Conservation (phyloP, 2,888 invertebrate species). For the Folsomia candida region DNA sequence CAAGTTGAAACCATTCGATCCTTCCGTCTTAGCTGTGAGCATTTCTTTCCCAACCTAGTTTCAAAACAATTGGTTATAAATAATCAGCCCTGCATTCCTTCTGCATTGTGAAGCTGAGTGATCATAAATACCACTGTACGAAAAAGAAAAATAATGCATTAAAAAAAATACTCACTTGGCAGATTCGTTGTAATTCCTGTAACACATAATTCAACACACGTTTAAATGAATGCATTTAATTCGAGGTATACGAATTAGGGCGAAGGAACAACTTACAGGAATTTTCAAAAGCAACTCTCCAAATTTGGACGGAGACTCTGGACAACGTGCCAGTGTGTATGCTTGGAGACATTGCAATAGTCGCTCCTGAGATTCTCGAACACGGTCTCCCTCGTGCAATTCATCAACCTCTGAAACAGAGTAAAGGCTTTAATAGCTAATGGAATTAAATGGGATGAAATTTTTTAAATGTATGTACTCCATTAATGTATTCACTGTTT, state of each 20-base stretch:
- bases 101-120: no score
- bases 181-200: constrained; percentile 89
- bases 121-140: no score
- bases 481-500: constrained; percentile 2
- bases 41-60: constrained; percentile 85
- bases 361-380: constrained; percentile 89
- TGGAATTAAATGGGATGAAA: background rate
- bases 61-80: background rate
- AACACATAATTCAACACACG: no score
- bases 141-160: background rate
- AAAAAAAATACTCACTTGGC: constrained; percentile 66
- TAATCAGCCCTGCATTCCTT: background rate
- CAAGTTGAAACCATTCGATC: constrained; percentile 85
- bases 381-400: constrained; percentile 87
- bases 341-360: constrained; percentile 87
- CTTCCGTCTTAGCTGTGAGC: constrained; percentile 79
- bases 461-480: no score
- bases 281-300: constrained; percentile 88
- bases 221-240: no score
- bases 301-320: constrained; percentile 89
- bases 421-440: background rate
- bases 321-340: constrained; percentile 87
- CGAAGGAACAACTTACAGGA: no score
- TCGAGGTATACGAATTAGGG: no score
- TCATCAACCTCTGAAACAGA: constrained; percentile 77